phyloP scores from a whole-genome alignment of 2,797 vertebrate genomes.

The Sus cebifrons region DNA sequence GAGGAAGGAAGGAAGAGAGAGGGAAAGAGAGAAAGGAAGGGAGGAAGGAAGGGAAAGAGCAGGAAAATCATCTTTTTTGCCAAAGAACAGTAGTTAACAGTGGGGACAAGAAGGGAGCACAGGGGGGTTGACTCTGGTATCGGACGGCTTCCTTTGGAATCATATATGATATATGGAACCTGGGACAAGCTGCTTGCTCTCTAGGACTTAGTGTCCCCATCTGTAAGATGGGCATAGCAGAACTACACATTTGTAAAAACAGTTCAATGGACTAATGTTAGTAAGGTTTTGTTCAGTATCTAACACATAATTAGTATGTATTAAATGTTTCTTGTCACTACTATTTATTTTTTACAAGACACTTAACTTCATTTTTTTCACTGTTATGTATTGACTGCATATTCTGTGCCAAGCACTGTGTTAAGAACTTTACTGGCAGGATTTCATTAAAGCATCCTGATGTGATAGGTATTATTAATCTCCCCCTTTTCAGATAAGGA shows the following conservation, averaged over 20 bases:
- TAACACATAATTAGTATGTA: background rate
- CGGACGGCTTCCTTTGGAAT: fast-evolving
- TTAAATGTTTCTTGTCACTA: background rate
- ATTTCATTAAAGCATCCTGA: background rate
- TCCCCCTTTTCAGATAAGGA: background rate
- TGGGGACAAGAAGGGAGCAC: fast-evolving
- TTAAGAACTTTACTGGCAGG: background rate
- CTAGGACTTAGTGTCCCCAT: background rate
- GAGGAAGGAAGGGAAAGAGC: background rate
- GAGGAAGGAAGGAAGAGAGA: background rate
- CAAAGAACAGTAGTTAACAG: background rate
- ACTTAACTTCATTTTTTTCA: no score
- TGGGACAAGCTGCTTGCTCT: background rate
- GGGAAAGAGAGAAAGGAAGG: no score
- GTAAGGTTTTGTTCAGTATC: background rate
- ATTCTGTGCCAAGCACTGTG: background rate
- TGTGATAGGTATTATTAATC: background rate
- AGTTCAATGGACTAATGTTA: background rate
- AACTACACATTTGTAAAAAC: background rate
- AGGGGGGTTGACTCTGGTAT: fast-evolving
- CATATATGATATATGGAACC: fast-evolving
- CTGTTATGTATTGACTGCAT: background rate
- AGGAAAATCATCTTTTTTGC: background rate
- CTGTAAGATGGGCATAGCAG: background rate
- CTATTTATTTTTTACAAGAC: background rate